Evolutionary conservation across 2,797 vertebrate genomes (phyloP).

Genomic region (Alca torda): DNA sequence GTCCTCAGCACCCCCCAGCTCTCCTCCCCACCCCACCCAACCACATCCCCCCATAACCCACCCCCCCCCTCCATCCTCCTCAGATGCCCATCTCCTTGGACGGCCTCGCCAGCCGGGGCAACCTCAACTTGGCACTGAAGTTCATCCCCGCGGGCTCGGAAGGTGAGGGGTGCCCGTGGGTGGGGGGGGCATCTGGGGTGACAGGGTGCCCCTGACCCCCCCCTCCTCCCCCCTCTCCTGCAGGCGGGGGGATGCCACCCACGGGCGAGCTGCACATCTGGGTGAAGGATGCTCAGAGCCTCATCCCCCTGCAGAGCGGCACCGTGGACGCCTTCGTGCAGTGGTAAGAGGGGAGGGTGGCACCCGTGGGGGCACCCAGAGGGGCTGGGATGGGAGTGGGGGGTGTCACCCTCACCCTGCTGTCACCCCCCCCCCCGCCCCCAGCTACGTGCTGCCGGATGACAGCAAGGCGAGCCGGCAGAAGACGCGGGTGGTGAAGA

Average conservation of each 20-base stretch:
- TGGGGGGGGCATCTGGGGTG: rapidly evolving
- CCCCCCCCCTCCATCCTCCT: background rate
- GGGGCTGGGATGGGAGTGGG: background rate
- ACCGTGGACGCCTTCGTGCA: conserved; percentile 85
- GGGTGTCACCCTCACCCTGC: background rate
- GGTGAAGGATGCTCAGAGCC: conserved; percentile 89
- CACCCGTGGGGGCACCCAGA: background rate
- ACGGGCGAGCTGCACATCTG: conserved; percentile 96
- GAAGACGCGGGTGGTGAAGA: conserved; percentile 86
- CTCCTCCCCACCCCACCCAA: background rate
- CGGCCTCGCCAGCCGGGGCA: conserved; percentile 81
- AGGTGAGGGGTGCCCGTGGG: conserved; percentile 70
- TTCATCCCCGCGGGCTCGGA: conserved; percentile 85
- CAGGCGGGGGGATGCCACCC: conserved; percentile 84
- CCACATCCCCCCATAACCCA: background rate
- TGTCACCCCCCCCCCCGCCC: background rate
- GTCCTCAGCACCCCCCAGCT: background rate
- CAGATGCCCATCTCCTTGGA: conserved; percentile 82
- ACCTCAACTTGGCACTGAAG: conserved; percentile 86
- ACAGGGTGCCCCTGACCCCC: background rate
- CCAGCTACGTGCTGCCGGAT: conserved; percentile 89
- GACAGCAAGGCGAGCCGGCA: conserved; percentile 88
- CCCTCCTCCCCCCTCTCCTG: background rate
- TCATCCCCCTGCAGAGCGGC: conserved; percentile 85
- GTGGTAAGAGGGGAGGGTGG: conserved; percentile 76